Base-by-base conservation (phyloP, 1,140 invertebrate genomes). In the Pseudoatta argentina region DNA sequence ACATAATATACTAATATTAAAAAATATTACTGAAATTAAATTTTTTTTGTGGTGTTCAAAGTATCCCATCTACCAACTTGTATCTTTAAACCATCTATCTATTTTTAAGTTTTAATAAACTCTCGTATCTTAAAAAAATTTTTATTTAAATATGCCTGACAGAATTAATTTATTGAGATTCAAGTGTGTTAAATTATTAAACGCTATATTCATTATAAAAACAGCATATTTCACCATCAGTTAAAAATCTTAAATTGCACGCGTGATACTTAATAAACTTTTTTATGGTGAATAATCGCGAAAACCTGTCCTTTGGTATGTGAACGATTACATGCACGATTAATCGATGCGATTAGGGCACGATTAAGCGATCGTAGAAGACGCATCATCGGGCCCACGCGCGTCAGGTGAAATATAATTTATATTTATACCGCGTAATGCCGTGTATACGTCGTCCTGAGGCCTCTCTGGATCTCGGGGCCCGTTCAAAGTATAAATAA, bases 341-440 rank as follows among this genome's bases (percentile, higher is more conserved):
- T 44, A 59, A 72, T 71, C 66, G 53, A 48, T 21, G 21, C 14
- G 79, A 82, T 82, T 82, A 71, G 21, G 16, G 51, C 8, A n/a
- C 21, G 53, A 82, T 82, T 82, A 71, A 81, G 51, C 63, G 51
- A 18, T 71, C 21, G 51, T 53, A 18, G 18, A n/a, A 71, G 66
- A 81, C 34, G 7, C 48, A 34, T 21, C 69, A 10, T 4, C 53
- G 53, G 14, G 18, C 55, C 14, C 66, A 55, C 39, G 79, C 34
- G 61, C 63, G 79, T 51, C 55, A 83, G 79, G 27, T 63, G 55
- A 75, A 83, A 63, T 63, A 83, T 83, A 48, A 83, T 61, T 75
- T 83, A 61, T 83, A 75, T 61, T 75, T 73, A 51, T 51, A 75
- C 34, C 21, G 51, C 39, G 21, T 69, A 39, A 59, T 81, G 2